A percentile compares a stretch with the other conserved stretches of the same genome.
These are phyloP conservation scores for Halocaridina rubra DNA, from an alignment of 2,888 invertebrate species.

Conservation along the genomic window DNA sequence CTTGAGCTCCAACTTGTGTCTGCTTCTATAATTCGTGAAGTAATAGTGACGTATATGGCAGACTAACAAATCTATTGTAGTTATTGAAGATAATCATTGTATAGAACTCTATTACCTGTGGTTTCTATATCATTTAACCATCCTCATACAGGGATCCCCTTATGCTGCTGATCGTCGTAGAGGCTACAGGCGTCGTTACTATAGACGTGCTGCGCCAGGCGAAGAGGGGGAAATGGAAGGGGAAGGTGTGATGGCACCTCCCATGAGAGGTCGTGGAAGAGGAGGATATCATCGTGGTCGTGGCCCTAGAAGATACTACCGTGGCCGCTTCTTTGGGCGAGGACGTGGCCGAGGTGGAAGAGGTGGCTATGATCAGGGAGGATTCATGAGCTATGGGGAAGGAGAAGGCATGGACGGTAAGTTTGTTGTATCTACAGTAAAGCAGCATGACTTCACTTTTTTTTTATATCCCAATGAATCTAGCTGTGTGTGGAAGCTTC, in stretches of 20 bases:
- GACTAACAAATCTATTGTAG: too few species aligned
- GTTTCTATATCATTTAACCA: too few species aligned
- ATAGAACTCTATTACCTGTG: too few species aligned
- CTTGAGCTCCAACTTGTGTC: too few species aligned
- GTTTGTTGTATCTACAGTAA: too few species aligned
- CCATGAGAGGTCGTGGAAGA: conserved; percentile 62
- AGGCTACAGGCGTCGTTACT: conserved; percentile 65
- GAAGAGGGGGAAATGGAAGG: conserved; percentile 55
- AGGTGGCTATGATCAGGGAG: conserved; percentile 49
- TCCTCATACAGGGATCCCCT: conserved; percentile 85
- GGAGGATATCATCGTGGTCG: conserved; percentile 63
- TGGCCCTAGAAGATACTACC: conserved; percentile 51
- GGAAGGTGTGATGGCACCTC: conserved; percentile 49
- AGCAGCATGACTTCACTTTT: too few species aligned
- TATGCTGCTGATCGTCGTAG: conserved; percentile 91
- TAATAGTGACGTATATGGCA: too few species aligned
- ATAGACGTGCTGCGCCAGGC: conserved; percentile 65
- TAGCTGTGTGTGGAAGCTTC: too few species aligned
- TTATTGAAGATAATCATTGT: too few species aligned
- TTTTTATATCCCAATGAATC: too few species aligned
- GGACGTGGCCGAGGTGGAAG: conserved; percentile 61
- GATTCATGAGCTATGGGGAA: conserved; percentile 38
- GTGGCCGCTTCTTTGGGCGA: conserved; percentile 50
- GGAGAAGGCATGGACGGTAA: conserved; percentile 19
- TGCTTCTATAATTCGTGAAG: too few species aligned